A percentile compares a stretch with the other conserved stretches of the same genome.
Conservation (phyloP, 2,113 vertebrate genomes). For the Tetrax tetrax region DNA sequence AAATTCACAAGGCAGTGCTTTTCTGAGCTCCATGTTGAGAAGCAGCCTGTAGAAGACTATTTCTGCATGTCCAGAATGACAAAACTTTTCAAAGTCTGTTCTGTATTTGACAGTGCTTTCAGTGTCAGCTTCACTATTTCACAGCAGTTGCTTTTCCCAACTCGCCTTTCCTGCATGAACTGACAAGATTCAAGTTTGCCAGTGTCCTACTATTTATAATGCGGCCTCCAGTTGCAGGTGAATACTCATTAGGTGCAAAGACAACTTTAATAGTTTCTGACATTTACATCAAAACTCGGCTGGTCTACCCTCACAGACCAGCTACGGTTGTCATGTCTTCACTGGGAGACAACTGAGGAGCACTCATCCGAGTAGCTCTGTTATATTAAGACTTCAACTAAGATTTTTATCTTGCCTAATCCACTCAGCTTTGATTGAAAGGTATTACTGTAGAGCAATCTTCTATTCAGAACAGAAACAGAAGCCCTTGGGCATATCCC, state of each 20-base stretch:
- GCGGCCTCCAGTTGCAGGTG: conserved; percentile 15
- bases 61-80: neutral
- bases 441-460: neutral
- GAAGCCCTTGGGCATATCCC: neutral
- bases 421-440: conserved; percentile 3
- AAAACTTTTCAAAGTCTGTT: neutral
- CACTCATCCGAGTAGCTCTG: neutral
- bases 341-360: neutral
- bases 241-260: neutral
- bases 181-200: neutral
- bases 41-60: neutral
- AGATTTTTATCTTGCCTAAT: conserved; percentile 40
- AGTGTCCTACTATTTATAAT: neutral
- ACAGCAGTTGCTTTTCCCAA: neutral
- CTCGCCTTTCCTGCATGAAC: neutral
- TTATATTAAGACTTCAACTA: neutral
- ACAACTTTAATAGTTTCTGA: neutral
- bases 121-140: neutral
- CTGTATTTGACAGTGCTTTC: neutral
- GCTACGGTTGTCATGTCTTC: neutral
- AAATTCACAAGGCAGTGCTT: conserved; percentile 11
- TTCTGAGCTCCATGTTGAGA: neutral
- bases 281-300: neutral
- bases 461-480: neutral
- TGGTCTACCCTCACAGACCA: neutral